Percentiles rank a stretch among this genome's conserved stretches.
These are phyloP conservation scores for Eucera pruinosa DNA, from an alignment of 2,888 invertebrate genomes.

Conservation along the genomic window DNA sequence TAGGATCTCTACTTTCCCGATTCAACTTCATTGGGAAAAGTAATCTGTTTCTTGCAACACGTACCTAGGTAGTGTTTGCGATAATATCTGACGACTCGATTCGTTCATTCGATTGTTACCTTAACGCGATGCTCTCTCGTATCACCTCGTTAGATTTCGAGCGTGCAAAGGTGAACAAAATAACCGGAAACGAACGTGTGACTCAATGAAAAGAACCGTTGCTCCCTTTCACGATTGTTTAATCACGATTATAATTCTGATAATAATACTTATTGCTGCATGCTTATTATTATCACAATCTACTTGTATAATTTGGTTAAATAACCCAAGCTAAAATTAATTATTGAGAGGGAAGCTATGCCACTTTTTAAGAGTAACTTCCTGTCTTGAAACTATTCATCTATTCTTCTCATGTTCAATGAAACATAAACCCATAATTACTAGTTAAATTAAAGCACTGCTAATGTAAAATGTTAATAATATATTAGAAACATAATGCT, in stretches of 20 bases:
- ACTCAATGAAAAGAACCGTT: slow-evolving; percentile 16
- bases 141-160: slow-evolving; percentile 18
- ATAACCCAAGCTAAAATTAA: too few relatives aligned
- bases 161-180: slow-evolving; percentile 18
- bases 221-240: slow-evolving; percentile 16
- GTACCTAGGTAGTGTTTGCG: slow-evolving; percentile 20
- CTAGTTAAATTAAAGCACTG: too few relatives aligned
- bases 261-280: not conserved
- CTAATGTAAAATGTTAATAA: too few relatives aligned
- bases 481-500: too few relatives aligned
- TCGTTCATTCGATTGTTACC: slow-evolving; percentile 49
- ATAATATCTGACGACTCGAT: slow-evolving; percentile 50
- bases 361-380: too few relatives aligned
- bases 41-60: slow-evolving; percentile 45
- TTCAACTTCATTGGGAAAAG: slow-evolving; percentile 52
- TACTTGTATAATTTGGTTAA: too few relatives aligned
- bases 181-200: slow-evolving; percentile 36
- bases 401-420: too few relatives aligned
- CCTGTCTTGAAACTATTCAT: too few relatives aligned
- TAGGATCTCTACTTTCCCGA: slow-evolving; percentile 38
- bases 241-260: slow-evolving; percentile 22
- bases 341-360: too few relatives aligned
- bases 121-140: slow-evolving; percentile 16
- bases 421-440: too few relatives aligned
- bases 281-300: not conserved